These are phyloP conservation scores for Ormyrus nitidulus DNA, from an alignment of 2,888 invertebrate species.

Conservation along the genomic window DNA sequence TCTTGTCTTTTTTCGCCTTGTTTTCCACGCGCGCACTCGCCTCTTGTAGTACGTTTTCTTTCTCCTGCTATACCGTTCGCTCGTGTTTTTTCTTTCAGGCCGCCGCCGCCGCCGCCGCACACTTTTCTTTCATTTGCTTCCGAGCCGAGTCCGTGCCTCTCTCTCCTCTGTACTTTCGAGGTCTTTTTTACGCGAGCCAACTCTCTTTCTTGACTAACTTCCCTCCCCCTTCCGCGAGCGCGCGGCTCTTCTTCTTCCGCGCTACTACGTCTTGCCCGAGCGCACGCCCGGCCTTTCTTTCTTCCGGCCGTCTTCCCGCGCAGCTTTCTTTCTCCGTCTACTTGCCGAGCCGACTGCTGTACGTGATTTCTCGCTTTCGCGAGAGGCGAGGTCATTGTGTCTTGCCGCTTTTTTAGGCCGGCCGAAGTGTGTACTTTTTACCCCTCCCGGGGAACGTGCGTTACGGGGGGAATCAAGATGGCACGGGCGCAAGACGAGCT, in stretches of 20 bases:
- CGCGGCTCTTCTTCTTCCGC: too few relatives aligned
- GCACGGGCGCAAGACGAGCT: too few relatives aligned
- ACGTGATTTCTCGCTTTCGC: conserved; percentile 53
- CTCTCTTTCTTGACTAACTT: neutral
- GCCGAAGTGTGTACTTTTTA: conserved; percentile 9
- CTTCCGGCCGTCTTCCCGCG: conserved; percentile 20
- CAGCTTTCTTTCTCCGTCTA: neutral
- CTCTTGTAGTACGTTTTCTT: conserved; percentile 17
- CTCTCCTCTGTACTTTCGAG: conserved; percentile 52
- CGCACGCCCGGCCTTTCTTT: conserved; percentile 54
- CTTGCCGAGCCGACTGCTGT: neutral
- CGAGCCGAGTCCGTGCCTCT: conserved; percentile 45
- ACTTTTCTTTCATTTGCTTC: conserved; percentile 46
- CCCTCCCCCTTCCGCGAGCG: neutral
- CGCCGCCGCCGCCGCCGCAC: neutral
- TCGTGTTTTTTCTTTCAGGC: conserved; percentile 44
- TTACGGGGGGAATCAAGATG: too few relatives aligned
- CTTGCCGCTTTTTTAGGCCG: conserved; percentile 43
- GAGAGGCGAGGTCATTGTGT: conserved; percentile 19
- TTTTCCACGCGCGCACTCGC: neutral
- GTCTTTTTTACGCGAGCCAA: conserved; percentile 49
- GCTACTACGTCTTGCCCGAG: neutral
- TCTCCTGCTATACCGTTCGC: conserved; percentile 22
- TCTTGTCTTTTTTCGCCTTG: conserved; percentile 12
- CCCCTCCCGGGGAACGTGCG: neutral